A percentile compares a stretch with the other conserved stretches of the same genome.
These are phyloP conservation scores for Nematolebias whitei DNA, from an alignment of 2,113 vertebrate genomes.

Conservation along the genomic window DNA sequence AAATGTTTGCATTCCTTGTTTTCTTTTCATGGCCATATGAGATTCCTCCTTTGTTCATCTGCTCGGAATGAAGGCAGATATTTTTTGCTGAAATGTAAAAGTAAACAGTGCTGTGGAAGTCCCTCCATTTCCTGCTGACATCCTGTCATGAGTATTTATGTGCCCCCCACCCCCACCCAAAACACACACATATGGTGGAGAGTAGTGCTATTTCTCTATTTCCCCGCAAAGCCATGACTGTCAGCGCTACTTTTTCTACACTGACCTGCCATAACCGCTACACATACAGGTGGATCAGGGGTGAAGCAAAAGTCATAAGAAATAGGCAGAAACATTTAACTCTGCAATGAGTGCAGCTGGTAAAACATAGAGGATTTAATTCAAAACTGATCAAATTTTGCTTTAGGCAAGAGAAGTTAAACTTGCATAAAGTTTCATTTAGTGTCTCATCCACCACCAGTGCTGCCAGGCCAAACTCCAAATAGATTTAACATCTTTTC, in stretches of 20 bases:
- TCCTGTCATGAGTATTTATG: constrained; percentile 70
- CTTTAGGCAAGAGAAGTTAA: constrained; percentile 13
- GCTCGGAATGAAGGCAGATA: constrained; percentile 63
- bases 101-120: constrained; percentile 78
- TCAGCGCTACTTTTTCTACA: constrained; percentile 67
- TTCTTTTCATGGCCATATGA: constrained; percentile 40
- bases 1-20: constrained; percentile 51
- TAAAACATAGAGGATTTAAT: constrained; percentile 18
- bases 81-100: constrained; percentile 72
- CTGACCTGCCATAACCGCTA: constrained; percentile 71
- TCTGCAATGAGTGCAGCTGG: constrained; percentile 13
- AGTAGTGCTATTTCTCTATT: constrained; percentile 47
- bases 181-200: constrained; percentile 28
- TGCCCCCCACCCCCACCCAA: constrained; percentile 28
- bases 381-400: constrained; percentile 12
- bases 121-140: constrained; percentile 78
- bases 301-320: constrained; percentile 59
- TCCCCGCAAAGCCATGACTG: constrained; percentile 69
- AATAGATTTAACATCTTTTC: constrained; percentile 54
- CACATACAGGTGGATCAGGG: constrained; percentile 67
- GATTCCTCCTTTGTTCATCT: constrained; percentile 49
- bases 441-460: constrained; percentile 44
- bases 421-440: constrained; percentile 41
- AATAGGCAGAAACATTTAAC: constrained; percentile 49
- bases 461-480: constrained; percentile 31